Conservation (phyloP, 1,140 invertebrate genomes). For the Aplysia californica region DNA sequence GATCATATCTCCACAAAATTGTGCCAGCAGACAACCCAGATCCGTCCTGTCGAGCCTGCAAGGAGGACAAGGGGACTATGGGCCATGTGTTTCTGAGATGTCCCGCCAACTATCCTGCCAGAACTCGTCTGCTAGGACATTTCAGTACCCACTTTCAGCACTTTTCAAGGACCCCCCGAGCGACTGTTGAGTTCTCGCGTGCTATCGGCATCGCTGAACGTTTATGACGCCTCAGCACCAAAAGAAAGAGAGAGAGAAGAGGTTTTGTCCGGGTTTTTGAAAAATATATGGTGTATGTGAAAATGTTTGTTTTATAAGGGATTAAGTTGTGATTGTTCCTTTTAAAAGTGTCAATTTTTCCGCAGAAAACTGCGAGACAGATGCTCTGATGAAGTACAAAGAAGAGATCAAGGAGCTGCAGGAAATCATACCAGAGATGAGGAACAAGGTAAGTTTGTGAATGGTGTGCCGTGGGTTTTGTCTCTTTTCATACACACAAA, state of each 20-base stretch:
- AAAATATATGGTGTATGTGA: background rate
- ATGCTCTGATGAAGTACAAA: conserved; percentile 3
- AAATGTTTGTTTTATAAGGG: background rate
- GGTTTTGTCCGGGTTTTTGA: background rate
- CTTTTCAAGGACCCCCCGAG: too few relatives aligned
- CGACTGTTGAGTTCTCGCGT: too few relatives aligned
- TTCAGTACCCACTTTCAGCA: too few relatives aligned
- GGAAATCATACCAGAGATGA: conserved; percentile 26
- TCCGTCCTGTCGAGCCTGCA: too few relatives aligned
- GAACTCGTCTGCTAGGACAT: too few relatives aligned
- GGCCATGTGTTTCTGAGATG: too few relatives aligned
- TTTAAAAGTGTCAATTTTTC: background rate
- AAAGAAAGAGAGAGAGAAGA: background rate
- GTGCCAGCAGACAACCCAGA: too few relatives aligned
- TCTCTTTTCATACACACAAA: background rate
- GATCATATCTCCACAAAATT: too few relatives aligned
- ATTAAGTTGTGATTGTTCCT: background rate
- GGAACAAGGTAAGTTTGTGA: conserved; percentile 1
- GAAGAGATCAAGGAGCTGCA: conserved; percentile 24
- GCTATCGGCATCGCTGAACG: too few relatives aligned
- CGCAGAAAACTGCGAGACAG: background rate
- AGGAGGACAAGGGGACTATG: too few relatives aligned
- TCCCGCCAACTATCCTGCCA: too few relatives aligned
- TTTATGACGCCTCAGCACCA: too few relatives aligned
- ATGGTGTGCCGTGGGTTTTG: background rate